Conservation (phyloP, 2,888 invertebrate genomes). For the Amaurobius ferox region DNA sequence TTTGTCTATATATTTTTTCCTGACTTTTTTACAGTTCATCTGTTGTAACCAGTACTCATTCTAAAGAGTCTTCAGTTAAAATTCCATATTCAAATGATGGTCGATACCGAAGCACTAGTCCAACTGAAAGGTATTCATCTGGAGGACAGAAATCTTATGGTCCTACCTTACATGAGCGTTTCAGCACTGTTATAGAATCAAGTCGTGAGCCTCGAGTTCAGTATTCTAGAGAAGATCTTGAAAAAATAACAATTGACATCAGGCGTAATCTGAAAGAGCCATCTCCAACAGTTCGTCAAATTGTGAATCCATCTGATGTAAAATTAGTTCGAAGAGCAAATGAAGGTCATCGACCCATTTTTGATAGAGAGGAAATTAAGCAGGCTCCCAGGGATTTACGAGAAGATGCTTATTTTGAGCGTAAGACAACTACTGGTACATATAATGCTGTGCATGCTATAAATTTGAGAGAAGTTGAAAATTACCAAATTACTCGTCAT, state of each 20-base stretch:
- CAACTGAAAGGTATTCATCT: background rate
- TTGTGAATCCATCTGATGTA: slow-evolving; percentile 65
- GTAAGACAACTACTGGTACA: background rate
- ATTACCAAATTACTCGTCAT: slow-evolving; percentile 62
- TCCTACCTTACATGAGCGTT: slow-evolving; percentile 56
- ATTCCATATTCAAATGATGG: background rate
- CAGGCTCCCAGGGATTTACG: slow-evolving; percentile 69
- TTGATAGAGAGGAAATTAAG: slow-evolving; percentile 74
- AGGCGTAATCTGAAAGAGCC: slow-evolving; percentile 26
- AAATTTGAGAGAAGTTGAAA: slow-evolving; percentile 27
- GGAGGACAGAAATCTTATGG: slow-evolving; percentile 20
- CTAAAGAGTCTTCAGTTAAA: background rate
- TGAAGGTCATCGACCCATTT: slow-evolving; percentile 74
- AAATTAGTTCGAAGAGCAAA: slow-evolving; percentile 72
- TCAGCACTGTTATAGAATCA: slow-evolving; percentile 40
- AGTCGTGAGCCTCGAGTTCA: slow-evolving; percentile 33
- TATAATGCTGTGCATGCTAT: slow-evolving; percentile 22
- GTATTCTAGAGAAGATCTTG: slow-evolving; percentile 62
- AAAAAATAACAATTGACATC: slow-evolving; percentile 67
- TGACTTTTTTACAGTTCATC: background rate
- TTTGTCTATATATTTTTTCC: too few species aligned
- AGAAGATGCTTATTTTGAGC: slow-evolving; percentile 67
- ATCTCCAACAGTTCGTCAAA: slow-evolving; percentile 35
- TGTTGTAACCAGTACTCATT: background rate
- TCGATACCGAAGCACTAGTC: slow-evolving; percentile 16